These are phyloP conservation scores for Galbula dea DNA, from an alignment of 2,113 vertebrate species.

Conservation along the genomic window DNA sequence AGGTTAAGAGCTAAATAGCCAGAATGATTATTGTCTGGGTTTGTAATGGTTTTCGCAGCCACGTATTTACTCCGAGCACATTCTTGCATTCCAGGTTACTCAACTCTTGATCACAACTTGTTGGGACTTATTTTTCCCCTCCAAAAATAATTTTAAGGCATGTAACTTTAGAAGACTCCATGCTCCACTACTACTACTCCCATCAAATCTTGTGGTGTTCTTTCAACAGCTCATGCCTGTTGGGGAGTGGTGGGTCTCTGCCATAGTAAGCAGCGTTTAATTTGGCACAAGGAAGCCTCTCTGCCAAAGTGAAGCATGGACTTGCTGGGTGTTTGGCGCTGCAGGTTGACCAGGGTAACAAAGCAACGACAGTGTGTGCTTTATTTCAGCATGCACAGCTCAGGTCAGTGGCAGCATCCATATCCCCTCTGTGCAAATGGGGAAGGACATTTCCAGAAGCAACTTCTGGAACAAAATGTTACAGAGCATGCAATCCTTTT, in stretches of 20 bases:
- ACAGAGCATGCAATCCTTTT: not conserved
- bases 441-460: not conserved
- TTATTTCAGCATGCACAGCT: not conserved
- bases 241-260: not conserved
- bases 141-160: not conserved
- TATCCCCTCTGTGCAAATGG: accelerated
- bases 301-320: not conserved
- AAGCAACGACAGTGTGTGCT: not conserved
- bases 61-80: not conserved
- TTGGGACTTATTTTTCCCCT: not conserved
- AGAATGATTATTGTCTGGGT: not conserved
- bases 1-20: conserved; percentile 30
- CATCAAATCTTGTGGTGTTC: too few species aligned
- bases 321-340: not conserved
- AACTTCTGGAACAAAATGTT: not conserved
- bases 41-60: conserved; percentile 19
- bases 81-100: not conserved
- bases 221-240: too few species aligned
- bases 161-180: not conserved
- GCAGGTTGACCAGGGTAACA: not conserved
- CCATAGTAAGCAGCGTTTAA: accelerated
- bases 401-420: not conserved
- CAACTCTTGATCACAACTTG: not conserved
- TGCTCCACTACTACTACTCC: not conserved
- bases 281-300: not conserved